Conservation (phyloP, 64 coral and sea anemone species). For the Montipora cactus region DNA sequence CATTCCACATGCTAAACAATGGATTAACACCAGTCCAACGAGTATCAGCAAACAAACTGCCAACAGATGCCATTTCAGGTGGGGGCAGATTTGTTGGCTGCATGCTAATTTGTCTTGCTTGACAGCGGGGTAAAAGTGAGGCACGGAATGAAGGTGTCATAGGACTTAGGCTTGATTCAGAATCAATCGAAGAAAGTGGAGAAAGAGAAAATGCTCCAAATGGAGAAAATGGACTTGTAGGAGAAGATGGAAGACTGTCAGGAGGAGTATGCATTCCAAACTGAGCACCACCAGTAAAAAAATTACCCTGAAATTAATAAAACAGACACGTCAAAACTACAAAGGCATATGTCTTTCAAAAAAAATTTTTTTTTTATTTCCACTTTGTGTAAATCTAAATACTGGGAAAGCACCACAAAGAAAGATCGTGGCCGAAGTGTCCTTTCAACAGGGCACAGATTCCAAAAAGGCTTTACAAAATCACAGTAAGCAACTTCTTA, state of each 20-base stretch:
- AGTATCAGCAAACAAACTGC: constrained; percentile 81
- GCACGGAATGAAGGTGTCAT: constrained; percentile 59
- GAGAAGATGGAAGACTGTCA: constrained; percentile 77
- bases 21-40: constrained; percentile 85
- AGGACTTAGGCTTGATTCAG: constrained; percentile 60
- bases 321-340: too few species aligned
- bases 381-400: too few species aligned
- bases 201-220: constrained; percentile 60
- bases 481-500: too few species aligned
- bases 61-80: constrained; percentile 44
- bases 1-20: constrained; percentile 77
- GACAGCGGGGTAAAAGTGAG: constrained; percentile 23
- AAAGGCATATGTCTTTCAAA: too few species aligned
- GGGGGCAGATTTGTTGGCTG: not conserved
- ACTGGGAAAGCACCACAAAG: too few species aligned
- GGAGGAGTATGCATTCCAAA: constrained; percentile 74
- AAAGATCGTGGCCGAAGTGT: too few species aligned
- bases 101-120: constrained; percentile 23
- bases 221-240: constrained; percentile 55
- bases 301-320: constrained; percentile 41
- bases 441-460: too few species aligned
- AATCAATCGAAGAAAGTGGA: constrained; percentile 63
- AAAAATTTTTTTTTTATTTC: too few species aligned
- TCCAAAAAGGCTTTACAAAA: too few species aligned
- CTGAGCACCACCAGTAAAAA: constrained; percentile 10